phyloP scores from a whole-genome alignment of 1,140 invertebrate genomes.

The Conus ventricosus region DNA sequence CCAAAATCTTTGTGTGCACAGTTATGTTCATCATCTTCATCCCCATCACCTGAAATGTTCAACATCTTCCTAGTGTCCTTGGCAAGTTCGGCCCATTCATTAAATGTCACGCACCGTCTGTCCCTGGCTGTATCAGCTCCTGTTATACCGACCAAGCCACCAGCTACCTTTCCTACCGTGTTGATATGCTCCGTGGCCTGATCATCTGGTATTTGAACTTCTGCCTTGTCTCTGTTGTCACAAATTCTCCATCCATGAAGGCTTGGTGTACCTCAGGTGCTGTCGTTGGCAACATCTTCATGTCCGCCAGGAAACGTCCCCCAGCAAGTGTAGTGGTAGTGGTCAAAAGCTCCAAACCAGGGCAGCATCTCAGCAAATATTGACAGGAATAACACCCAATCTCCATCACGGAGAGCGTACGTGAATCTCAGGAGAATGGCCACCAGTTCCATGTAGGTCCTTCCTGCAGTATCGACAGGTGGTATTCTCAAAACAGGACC shows the following conservation, averaged over 20 bases:
- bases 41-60: background rate
- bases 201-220: conserved; percentile 12
- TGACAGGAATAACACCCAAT: background rate
- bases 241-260: background rate
- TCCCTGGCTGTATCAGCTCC: background rate
- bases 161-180: background rate
- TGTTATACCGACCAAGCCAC: background rate
- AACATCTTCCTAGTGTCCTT: background rate
- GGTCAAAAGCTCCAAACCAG: background rate
- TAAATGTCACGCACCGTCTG: background rate
- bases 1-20: background rate
- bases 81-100: background rate
- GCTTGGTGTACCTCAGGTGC: background rate
- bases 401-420: background rate
- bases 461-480: background rate
- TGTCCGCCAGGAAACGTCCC: background rate
- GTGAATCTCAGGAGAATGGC: conserved; percentile 6
- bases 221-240: background rate
- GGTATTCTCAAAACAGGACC: background rate
- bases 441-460: background rate
- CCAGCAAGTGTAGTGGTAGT: background rate
- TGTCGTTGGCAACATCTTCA: background rate
- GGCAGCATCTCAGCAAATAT: conserved; percentile 4
- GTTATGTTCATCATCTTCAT: background rate
- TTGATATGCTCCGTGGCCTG: conserved; percentile 11